A percentile compares a stretch with the other conserved stretches of the same genome.
Evolutionary conservation across 1,140 invertebrate genomes (phyloP).

Genomic region (Adelges cooleyi): DNA sequence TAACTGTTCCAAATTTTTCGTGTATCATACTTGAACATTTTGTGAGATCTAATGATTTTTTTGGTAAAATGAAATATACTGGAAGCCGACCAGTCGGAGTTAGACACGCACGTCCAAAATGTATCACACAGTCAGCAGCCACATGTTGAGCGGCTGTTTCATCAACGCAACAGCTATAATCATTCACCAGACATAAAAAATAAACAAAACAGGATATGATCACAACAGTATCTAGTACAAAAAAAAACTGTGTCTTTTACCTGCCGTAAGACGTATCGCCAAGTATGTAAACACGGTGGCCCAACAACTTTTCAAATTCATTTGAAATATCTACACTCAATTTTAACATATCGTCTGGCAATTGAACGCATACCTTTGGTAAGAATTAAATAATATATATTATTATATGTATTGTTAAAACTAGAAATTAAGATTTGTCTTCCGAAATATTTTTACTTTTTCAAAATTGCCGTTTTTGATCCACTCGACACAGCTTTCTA

Average conservation of each 20-base stretch:
- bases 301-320: slow-evolving; percentile 47
- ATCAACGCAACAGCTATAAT: slow-evolving; percentile 79
- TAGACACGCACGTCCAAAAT: slow-evolving; percentile 83
- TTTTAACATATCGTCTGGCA: slow-evolving; percentile 68
- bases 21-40: slow-evolving; percentile 38
- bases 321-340: slow-evolving; percentile 57
- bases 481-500: slow-evolving; percentile 12
- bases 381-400: too few species aligned
- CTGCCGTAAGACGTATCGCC: slow-evolving; percentile 90
- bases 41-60: slow-evolving; percentile 44
- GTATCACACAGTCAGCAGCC: slow-evolving; percentile 70
- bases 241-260: slow-evolving; percentile 41
- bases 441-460: slow-evolving; percentile 16
- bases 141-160: slow-evolving; percentile 79
- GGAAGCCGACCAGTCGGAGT: slow-evolving; percentile 55
- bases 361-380: slow-evolving; percentile 74
- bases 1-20: slow-evolving; percentile 36
- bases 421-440: too few species aligned
- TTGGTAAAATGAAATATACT: slow-evolving; percentile 58
- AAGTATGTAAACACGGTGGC: slow-evolving; percentile 62
- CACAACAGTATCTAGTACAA: too few species aligned
- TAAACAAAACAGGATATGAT: background rate
- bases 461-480: background rate
- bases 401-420: too few species aligned
- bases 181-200: slow-evolving; percentile 21